A percentile compares a stretch with the other conserved stretches of the same genome.
Conservation (phyloP, 2,113 vertebrate species). For the Chionis minor region DNA sequence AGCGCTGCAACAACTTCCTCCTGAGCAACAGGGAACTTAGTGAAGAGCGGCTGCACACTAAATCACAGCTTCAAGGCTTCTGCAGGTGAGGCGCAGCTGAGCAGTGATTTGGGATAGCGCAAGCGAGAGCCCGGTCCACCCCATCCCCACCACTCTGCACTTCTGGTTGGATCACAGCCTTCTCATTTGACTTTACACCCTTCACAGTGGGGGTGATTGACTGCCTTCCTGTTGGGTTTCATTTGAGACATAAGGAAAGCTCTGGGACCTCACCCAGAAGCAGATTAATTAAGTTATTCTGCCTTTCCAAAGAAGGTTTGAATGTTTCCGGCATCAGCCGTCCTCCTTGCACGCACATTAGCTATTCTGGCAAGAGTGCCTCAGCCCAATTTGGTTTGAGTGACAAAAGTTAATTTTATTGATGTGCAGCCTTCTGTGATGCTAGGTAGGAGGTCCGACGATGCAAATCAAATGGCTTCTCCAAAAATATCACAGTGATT, state of each 20-base stretch:
- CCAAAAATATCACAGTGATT: slow-evolving; percentile 53
- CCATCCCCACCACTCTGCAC: not conserved
- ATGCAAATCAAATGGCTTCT: slow-evolving; percentile 50
- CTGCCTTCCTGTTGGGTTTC: not conserved
- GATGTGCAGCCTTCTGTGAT: slow-evolving; percentile 58
- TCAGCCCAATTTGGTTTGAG: slow-evolving; percentile 49
- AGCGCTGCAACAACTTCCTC: slow-evolving; percentile 36
- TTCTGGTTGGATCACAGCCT: not conserved
- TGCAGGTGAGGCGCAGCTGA: slow-evolving; percentile 43
- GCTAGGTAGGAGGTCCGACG: slow-evolving; percentile 50
- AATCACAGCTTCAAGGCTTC: not conserved
- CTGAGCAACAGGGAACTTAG: not conserved
- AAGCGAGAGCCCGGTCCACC: not conserved
- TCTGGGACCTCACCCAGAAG: not conserved
- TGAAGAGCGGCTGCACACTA: not conserved
- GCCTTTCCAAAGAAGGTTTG: not conserved
- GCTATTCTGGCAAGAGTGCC: slow-evolving; percentile 10
- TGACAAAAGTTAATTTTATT: slow-evolving; percentile 66
- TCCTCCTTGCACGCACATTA: not conserved
- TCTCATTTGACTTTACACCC: not conserved
- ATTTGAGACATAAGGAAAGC: not conserved
- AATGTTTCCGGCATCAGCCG: not conserved
- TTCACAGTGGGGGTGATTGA: not conserved
- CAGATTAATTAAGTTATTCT: not conserved
- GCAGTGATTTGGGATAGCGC: not conserved